These are phyloP conservation scores for Xyrauchen texanus DNA, from an alignment of 2,113 vertebrate genomes.

Conservation along the genomic window DNA sequence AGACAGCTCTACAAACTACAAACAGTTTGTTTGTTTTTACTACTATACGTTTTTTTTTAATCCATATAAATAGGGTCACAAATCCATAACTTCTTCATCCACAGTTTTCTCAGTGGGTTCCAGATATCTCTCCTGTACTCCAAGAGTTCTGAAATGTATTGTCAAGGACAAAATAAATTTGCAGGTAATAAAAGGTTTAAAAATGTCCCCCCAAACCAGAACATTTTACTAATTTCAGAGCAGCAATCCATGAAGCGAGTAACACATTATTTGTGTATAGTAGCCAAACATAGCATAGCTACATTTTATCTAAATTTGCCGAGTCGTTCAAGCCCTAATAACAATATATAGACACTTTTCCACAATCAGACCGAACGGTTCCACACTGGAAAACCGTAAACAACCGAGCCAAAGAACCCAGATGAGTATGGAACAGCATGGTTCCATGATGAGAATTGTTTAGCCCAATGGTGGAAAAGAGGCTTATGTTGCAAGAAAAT, in stretches of 20 bases:
- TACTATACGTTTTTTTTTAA: background rate
- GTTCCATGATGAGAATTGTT: too few relatives aligned
- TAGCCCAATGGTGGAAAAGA: too few relatives aligned
- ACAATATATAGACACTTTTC: too few relatives aligned
- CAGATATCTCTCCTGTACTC: conserved; percentile 89
- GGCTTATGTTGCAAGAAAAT: too few relatives aligned
- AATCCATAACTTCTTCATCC: conserved; percentile 86
- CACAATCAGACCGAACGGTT: too few relatives aligned
- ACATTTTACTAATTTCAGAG: background rate
- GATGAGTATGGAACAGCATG: too few relatives aligned
- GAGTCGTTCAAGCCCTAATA: background rate
- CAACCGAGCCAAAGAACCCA: too few relatives aligned
- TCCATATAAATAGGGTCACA: conserved; percentile 59
- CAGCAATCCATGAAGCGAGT: background rate
- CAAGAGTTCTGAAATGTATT: conserved; percentile 78
- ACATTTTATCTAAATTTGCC: too few relatives aligned
- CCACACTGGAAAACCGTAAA: too few relatives aligned
- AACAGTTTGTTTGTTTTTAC: background rate
- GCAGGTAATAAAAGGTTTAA: background rate
- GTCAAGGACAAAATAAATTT: conserved; percentile 71
- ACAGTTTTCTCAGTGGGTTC: conserved; percentile 74
- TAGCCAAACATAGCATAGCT: background rate
- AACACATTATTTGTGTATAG: background rate
- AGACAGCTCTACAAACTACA: background rate
- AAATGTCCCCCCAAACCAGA: background rate